These are phyloP conservation scores for Conops quadrifasciatus DNA, from an alignment of 2,888 invertebrate species.

Conservation along the genomic window DNA sequence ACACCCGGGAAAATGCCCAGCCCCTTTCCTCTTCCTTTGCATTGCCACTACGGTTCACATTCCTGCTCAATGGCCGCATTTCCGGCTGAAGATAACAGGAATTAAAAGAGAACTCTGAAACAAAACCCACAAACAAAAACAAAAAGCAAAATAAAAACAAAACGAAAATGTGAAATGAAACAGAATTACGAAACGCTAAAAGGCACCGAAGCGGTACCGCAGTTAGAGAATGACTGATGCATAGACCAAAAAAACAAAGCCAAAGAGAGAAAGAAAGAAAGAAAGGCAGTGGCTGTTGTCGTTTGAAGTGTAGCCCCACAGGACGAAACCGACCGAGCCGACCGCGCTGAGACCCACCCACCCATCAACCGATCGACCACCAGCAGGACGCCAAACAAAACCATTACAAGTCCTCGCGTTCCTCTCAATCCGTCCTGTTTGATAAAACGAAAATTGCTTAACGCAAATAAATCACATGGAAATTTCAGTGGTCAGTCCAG, in stretches of 20 bases:
- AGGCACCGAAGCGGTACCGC: constrained; percentile 5
- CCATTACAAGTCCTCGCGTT: constrained; percentile 8
- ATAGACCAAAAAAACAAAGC: background rate
- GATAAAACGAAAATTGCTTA: constrained; percentile 56
- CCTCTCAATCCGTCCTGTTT: constrained; percentile 38
- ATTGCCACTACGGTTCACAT: constrained; percentile 10
- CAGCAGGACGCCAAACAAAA: constrained; percentile 6
- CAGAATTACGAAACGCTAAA: constrained; percentile 2
- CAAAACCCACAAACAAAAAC: background rate
- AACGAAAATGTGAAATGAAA: constrained; percentile 1
- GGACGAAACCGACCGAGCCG: background rate
- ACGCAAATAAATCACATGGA: constrained; percentile 60
- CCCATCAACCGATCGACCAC: background rate
- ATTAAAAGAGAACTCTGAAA: background rate
- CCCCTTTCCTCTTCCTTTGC: constrained; percentile 4
- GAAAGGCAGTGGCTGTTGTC: background rate
- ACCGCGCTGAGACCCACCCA: background rate
- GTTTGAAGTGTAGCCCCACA: too few species aligned
- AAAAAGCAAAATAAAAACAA: background rate
- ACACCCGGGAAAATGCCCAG: constrained; percentile 30
- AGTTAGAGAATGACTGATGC: constrained; percentile 6
- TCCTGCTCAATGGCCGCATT: constrained; percentile 28
- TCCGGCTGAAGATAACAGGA: constrained; percentile 4
- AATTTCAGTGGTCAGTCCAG: constrained; percentile 57
- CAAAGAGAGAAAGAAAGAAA: background rate